Conservation (phyloP, 2,113 vertebrate genomes). For the Martes martes region DNA sequence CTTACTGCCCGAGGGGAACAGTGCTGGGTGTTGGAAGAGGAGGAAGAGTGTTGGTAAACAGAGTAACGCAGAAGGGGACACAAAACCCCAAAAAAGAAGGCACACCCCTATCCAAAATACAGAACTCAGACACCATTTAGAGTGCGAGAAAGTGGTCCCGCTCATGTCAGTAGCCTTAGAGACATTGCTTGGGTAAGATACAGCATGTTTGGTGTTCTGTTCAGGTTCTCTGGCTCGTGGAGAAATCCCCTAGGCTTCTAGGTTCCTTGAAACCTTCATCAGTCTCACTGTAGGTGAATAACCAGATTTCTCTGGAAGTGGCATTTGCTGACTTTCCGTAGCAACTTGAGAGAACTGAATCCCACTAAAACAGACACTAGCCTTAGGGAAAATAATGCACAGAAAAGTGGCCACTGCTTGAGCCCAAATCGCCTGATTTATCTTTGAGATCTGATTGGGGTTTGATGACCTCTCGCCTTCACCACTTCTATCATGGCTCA, state of each 20-base stretch:
- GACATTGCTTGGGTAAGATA: neutral
- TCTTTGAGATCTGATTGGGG: neutral
- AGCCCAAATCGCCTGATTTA: neutral
- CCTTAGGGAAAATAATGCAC: neutral
- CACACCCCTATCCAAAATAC: neutral
- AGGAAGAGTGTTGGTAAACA: neutral
- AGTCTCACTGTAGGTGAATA: neutral
- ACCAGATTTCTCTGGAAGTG: neutral
- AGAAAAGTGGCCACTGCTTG: neutral
- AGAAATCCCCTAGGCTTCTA: neutral
- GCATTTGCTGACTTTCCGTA: neutral
- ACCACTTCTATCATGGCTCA: neutral
- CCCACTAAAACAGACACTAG: neutral
- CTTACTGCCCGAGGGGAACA: neutral
- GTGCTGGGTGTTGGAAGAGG: neutral
- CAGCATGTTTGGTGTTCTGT: neutral
- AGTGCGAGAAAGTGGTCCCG: neutral
- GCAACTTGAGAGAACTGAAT: constrained; percentile 1
- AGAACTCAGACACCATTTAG: neutral
- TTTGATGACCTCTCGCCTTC: neutral
- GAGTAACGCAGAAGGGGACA: neutral
- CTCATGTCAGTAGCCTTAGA: neutral
- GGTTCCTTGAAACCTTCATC: neutral
- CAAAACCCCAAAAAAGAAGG: neutral
- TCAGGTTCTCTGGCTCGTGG: neutral